A percentile compares a stretch with the other conserved stretches of the same genome.
Evolutionary conservation across 2,797 vertebrate species (phyloP).

Genomic region (Parauchenoglanis punctatus): DNA sequence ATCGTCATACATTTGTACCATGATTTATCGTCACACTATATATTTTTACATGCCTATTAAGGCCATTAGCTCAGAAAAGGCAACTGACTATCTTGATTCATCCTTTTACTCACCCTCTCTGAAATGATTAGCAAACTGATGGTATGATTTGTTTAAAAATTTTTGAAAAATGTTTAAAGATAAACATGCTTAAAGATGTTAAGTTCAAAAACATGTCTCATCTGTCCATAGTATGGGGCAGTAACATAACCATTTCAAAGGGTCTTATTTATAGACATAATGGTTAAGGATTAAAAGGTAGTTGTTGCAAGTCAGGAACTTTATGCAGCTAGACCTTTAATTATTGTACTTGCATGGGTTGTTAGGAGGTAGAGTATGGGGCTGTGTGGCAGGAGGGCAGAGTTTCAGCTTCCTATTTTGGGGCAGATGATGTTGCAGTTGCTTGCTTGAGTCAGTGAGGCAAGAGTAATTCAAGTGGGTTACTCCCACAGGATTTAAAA

Average conservation of each 20-base stretch:
- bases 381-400: not conserved
- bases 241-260: not conserved
- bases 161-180: not conserved
- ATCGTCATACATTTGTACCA: too few species aligned
- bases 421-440: constrained; percentile 26
- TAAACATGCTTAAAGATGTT: not conserved
- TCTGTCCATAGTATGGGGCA: not conserved
- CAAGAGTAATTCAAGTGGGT: constrained; percentile 53
- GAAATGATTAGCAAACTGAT: not conserved
- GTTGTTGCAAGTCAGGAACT: not conserved
- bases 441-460: constrained; percentile 42
- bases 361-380: not conserved
- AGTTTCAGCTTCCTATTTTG: constrained; percentile 24
- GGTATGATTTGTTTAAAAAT: not conserved
- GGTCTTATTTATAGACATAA: not conserved
- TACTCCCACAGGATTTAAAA: constrained; percentile 44
- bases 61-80: not conserved
- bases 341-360: not conserved
- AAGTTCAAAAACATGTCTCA: not conserved
- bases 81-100: not conserved
- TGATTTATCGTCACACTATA: too few species aligned
- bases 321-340: not conserved
- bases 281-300: not conserved
- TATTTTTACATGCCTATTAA: too few species aligned
- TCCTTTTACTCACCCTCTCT: not conserved